Base-by-base conservation (phyloP, 2,888 invertebrate genomes). In the Cordilura impudica region DNA sequence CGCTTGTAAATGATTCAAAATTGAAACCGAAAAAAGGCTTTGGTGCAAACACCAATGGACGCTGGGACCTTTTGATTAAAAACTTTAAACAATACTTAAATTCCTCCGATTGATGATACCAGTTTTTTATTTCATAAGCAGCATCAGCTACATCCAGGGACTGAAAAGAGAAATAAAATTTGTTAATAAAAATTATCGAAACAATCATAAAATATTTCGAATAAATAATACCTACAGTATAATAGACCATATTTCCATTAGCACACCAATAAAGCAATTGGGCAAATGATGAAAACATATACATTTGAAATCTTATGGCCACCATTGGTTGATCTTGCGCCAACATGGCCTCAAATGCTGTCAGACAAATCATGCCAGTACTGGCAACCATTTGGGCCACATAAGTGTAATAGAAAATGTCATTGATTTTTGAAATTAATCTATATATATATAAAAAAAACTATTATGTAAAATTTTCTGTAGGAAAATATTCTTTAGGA, bases 201-300 rank as follows among this genome's bases (percentile, higher is more conserved):
- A 7, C 8, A 26, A 26, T 26, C 4, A 31, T 10, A 58, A n/a
- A n/a, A n/a, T n/a, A n/a, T n/a, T n/a, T 47, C 19, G 4, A n/a
- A 18, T 14, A 47, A 26, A 26, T 26, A 6, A 31, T 10, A 58
- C 83, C 79, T 53, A 88, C 88, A 78, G 84, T 84, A 61, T 72
- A 84, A 12, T 83, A 83, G 2, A 85, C 85, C 69, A 84, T 67
- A 51, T 84, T 87, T 6, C 88, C 88, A 1, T 78, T 70, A 18
- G 83, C 65, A 69, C 88, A 89, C 86, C 87, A 88, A 29, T 83
- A 84, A 47, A 88, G 85, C 2, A 89, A 61, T 56, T 88, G 88
- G 43, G 83, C 43, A 4, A 88, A 85, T 4, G 83, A 82, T 2
- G 84, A 61, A 14, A 86, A 18, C 84, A 85, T 83, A 47, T 85